Conservation (phyloP, 2,888 invertebrate species). For the Mactromeris polynyma region DNA sequence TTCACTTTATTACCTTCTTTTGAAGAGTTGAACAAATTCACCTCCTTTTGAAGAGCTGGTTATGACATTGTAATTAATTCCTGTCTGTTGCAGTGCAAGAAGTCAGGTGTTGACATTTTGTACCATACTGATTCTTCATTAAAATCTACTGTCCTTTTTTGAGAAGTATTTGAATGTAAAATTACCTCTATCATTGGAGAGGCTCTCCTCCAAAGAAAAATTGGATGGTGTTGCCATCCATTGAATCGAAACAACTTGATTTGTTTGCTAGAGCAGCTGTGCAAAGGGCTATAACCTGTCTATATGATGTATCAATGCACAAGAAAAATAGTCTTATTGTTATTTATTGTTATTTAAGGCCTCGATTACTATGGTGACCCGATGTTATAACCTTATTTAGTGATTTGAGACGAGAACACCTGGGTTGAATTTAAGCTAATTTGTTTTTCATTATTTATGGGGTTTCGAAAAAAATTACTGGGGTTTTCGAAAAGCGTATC, state of each 20-base stretch:
- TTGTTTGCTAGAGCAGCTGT: neutral
- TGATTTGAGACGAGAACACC: conserved; percentile 25
- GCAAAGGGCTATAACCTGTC: conserved; percentile 11
- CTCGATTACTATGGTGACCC: neutral
- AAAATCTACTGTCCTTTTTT: neutral
- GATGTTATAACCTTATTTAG: conserved; percentile 33
- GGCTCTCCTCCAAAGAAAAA: neutral
- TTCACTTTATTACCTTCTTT: neutral
- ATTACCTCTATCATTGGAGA: neutral
- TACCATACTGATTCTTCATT: neutral
- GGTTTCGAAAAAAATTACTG: neutral
- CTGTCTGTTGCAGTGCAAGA: neutral
- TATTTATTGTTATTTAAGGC: conserved; percentile 20
- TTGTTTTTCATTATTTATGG: neutral
- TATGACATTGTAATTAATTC: neutral
- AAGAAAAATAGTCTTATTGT: conserved; percentile 35
- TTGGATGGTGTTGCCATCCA: neutral
- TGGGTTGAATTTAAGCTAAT: neutral
- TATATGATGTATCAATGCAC: conserved; percentile 21
- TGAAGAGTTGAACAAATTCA: neutral
- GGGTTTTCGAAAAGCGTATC: neutral
- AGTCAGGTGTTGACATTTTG: neutral
- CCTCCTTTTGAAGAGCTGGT: conserved; percentile 8
- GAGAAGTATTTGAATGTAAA: neutral
- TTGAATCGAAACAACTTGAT: neutral